Evolutionary conservation across 2,113 vertebrate genomes (phyloP), one percentile per base, ranked within the genome.

Genomic region (Anguilla japonica): DNA sequence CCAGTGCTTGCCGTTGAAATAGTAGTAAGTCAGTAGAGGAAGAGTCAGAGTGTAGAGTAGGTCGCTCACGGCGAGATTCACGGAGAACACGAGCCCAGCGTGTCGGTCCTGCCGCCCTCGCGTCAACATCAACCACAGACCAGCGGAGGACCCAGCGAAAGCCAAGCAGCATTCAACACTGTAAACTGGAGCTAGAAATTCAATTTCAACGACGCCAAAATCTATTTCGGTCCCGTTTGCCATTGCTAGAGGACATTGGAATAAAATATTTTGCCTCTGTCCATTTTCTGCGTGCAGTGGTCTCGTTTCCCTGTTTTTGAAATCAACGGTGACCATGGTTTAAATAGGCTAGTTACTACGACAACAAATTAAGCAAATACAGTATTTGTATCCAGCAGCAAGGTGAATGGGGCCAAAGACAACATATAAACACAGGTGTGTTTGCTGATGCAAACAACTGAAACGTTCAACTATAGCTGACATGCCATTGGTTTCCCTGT

Each of bases 1-100:
- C 95, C 94, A 95, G 57, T 88, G 2, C 15, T 94, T 93, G 18
- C 88, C 83, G 0, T 91, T 91, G 22, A 75, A 39, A 26, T 94
- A 89, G 79, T 94, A 95, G 0, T 82, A 78, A 0, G 89, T 89
- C 80, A 93, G 22, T 0, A 93, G 90, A n/a, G 81, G 18, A n/a
- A 50, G 56, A 14, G 83, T 41, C 39, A 41, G 40, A 8, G 60
- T 34, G 83, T 41, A 84, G 18, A 84, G 83, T 26, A 84, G 83
- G 83, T 84, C 83, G 2, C 83, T 84, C 56, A 84, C 60, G 29
- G 60, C 83, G 50, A 84, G 83, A 57, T 84, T 84, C 39, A 57
- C 40, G 57, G 83, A 84, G 83, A 84, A 84, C 39, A 84, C 83
- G 9, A 84, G 56, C 16, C 83, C 57, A 11, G 83, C 40, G 83